Evolutionary conservation across 2,888 invertebrate genomes (phyloP).

Genomic region (Limnephilus rhombicus): DNA sequence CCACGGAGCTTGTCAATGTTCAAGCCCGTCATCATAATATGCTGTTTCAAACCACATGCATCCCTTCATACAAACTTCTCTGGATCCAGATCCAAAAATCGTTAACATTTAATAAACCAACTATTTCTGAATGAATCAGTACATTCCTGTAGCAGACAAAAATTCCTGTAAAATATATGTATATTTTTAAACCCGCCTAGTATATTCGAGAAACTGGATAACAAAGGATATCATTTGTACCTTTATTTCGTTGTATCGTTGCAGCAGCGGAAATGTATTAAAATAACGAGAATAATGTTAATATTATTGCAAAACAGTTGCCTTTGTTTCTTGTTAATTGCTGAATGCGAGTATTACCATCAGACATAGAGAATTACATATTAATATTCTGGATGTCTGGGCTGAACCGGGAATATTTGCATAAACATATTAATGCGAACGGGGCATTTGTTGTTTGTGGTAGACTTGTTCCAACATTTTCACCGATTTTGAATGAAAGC

Average conservation of each 20-base stretch:
- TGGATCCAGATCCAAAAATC: not conserved
- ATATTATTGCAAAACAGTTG: slow-evolving; percentile 35
- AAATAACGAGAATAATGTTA: slow-evolving; percentile 24
- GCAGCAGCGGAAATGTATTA: slow-evolving; percentile 10
- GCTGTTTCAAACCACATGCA: not conserved
- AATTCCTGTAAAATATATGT: not conserved
- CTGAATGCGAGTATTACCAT: slow-evolving; percentile 14
- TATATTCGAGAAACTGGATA: not conserved
- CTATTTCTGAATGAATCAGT: not conserved
- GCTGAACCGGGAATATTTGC: slow-evolving; percentile 6
- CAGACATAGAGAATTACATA: slow-evolving; percentile 27
- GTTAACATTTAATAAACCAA: not conserved
- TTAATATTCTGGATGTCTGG: not conserved
- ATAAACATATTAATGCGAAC: slow-evolving; percentile 14
- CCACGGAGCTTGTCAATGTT: not conserved
- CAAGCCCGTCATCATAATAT: not conserved
- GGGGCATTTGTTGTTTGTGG: not conserved
- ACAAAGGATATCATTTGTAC: not conserved
- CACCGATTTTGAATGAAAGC: not conserved
- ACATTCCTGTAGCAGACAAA: not conserved
- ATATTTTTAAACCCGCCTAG: not conserved
- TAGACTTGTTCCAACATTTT: not conserved
- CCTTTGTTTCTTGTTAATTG: slow-evolving; percentile 38
- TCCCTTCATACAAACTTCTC: not conserved
- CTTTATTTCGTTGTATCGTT: not conserved